Conservation (phyloP, 1,140 invertebrate species). For the Drosophila nikananu region DNA sequence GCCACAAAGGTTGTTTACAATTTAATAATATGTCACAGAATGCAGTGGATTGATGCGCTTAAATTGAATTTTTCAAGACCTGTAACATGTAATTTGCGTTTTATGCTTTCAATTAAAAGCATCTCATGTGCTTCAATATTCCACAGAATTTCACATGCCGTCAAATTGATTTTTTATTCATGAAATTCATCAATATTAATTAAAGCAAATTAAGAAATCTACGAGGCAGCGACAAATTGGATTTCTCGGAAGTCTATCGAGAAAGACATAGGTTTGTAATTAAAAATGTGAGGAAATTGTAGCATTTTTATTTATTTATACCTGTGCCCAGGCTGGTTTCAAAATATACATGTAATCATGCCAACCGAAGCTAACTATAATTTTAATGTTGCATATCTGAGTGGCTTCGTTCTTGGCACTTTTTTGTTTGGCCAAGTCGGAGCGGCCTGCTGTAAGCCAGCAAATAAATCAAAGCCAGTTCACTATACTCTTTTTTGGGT, state of each 20-base stretch:
- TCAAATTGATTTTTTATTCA: conserved; percentile 5
- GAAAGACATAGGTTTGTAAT: neutral
- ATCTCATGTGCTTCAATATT: conserved; percentile 19
- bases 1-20: conserved; percentile 21
- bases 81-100: conserved; percentile 1
- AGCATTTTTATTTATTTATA: neutral
- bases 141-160: conserved; percentile 1
- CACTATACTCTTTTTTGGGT: conserved; percentile 41
- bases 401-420: conserved; percentile 36
- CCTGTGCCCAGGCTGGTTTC: neutral
- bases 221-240: neutral
- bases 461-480: conserved; percentile 76
- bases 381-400: conserved; percentile 77
- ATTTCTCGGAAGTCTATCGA: neutral
- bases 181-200: conserved; percentile 31
- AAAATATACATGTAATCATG: conserved; percentile 71
- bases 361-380: conserved; percentile 63
- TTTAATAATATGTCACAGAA: conserved; percentile 22
- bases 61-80: conserved; percentile 34
- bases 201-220: conserved; percentile 14
- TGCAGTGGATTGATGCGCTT: conserved; percentile 30
- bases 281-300: neutral
- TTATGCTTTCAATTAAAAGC: conserved; percentile 30
- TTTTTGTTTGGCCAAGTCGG: conserved; percentile 24
- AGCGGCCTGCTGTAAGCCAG: conserved; percentile 18